phyloP scores from a whole-genome alignment of 1,140 invertebrate genomes.

The Uloborus diversus region DNA sequence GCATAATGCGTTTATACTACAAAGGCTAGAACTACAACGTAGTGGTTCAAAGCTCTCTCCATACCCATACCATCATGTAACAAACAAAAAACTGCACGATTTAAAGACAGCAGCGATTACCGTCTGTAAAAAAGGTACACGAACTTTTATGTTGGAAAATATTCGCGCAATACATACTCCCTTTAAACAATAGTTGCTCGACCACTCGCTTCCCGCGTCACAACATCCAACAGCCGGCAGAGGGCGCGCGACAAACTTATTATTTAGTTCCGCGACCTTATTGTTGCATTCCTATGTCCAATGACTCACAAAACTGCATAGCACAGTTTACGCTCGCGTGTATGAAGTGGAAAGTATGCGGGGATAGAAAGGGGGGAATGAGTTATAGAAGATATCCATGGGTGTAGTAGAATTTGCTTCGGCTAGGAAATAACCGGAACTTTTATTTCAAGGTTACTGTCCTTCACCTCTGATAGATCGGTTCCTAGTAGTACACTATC shows the following conservation, averaged over 20 bases:
- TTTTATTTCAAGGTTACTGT: too few relatives aligned
- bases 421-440: not conserved
- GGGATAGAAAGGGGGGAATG: not conserved
- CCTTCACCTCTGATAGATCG: too few relatives aligned
- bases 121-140: not conserved
- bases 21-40: too few relatives aligned
- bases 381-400: not conserved
- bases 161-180: not conserved
- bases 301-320: not conserved
- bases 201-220: slow-evolving; percentile 10
- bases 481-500: too few relatives aligned
- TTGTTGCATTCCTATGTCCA: slow-evolving; percentile 20
- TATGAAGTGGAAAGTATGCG: too few relatives aligned
- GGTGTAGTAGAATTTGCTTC: not conserved
- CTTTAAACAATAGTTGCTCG: slow-evolving; percentile 1
- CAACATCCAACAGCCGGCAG: not conserved
- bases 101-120: not conserved
- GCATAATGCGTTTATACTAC: too few relatives aligned
- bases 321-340: too few relatives aligned
- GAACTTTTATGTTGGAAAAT: slow-evolving; percentile 11
- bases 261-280: slow-evolving; percentile 8
- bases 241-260: not conserved
- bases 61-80: too few relatives aligned
- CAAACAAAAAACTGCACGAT: too few relatives aligned
- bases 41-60: too few relatives aligned